These are phyloP conservation scores for Pharmacophagus antenor DNA, from an alignment of 2,888 invertebrate species.

Conservation along the genomic window DNA sequence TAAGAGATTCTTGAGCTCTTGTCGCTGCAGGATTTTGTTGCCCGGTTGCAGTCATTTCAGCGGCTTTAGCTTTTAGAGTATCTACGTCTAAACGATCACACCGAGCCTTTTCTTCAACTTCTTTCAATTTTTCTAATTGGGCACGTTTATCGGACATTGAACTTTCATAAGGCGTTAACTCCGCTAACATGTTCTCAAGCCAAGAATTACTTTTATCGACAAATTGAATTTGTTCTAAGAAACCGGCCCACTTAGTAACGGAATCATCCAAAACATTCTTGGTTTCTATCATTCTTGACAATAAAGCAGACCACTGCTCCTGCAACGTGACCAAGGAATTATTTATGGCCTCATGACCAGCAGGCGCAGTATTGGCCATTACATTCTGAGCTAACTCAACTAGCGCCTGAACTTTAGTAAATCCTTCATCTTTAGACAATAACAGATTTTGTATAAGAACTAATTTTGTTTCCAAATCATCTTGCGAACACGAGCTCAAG, in stretches of 20 bases:
- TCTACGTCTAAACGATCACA: constrained; percentile 95
- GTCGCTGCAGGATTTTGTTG: constrained; percentile 91
- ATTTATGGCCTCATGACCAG: constrained; percentile 93
- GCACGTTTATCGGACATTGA: constrained; percentile 92
- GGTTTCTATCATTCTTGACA: constrained; percentile 93
- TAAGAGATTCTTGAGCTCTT: constrained; percentile 91
- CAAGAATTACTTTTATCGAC: constrained; percentile 90
- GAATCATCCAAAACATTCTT: constrained; percentile 93
- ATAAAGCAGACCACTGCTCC: constrained; percentile 93
- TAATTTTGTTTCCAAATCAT: constrained; percentile 92
- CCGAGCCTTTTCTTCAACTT: constrained; percentile 92
- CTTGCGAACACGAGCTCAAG: constrained; percentile 88
- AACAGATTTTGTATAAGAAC: constrained; percentile 92
- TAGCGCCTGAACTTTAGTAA: constrained; percentile 90
- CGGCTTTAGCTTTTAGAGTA: constrained; percentile 89
- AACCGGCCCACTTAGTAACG: constrained; percentile 94
- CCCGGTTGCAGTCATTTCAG: constrained; percentile 91
- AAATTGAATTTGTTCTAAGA: constrained; percentile 92
- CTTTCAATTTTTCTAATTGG: constrained; percentile 91
- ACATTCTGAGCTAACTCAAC: constrained; percentile 96
- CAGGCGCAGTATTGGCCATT: constrained; percentile 93
- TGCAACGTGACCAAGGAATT: constrained; percentile 90
- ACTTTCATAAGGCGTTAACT: constrained; percentile 87
- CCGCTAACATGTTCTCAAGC: constrained; percentile 87
- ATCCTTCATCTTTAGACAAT: constrained; percentile 96